Percentiles rank a stretch among this genome's conserved stretches.
Evolutionary conservation across 2,113 vertebrate genomes (phyloP).

Genomic region (Melanostigma gelatinosum): DNA sequence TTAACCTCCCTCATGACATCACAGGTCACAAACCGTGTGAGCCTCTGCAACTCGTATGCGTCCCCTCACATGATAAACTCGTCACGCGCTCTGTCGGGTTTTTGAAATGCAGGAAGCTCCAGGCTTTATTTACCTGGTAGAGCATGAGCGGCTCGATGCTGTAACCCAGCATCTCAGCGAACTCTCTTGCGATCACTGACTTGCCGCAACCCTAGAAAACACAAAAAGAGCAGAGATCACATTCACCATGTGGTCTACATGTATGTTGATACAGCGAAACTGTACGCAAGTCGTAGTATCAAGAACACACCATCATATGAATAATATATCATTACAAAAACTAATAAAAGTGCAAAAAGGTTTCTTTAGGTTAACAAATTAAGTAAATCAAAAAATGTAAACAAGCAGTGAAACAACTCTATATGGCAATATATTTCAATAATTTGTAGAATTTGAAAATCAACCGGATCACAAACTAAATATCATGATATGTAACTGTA

Average conservation of each 20-base stretch:
- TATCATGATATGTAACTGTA: too few species aligned
- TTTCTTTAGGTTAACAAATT: neutral
- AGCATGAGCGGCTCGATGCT: slow-evolving; percentile 93
- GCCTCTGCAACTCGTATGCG: neutral
- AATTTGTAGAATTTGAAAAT: too few species aligned
- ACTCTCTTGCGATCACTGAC: slow-evolving; percentile 91
- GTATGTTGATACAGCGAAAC: neutral
- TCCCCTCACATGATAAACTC: neutral
- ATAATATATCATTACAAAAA: neutral
- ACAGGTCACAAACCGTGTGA: neutral
- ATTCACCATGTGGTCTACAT: too few species aligned
- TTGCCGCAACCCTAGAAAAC: slow-evolving; percentile 93
- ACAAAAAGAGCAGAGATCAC: neutral
- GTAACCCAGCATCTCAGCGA: slow-evolving; percentile 92
- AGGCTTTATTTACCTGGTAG: slow-evolving; percentile 89
- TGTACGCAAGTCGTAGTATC: too few species aligned
- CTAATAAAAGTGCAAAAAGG: neutral
- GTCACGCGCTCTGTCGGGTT: neutral
- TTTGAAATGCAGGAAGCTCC: neutral
- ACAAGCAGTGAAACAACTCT: neutral
- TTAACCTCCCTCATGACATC: neutral
- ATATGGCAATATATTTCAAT: too few species aligned
- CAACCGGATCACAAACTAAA: too few species aligned
- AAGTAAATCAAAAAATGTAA: neutral
- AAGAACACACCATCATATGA: neutral